Evolutionary conservation across 2,888 invertebrate genomes (phyloP).

Genomic region (Didymodactylos carnosus): DNA sequence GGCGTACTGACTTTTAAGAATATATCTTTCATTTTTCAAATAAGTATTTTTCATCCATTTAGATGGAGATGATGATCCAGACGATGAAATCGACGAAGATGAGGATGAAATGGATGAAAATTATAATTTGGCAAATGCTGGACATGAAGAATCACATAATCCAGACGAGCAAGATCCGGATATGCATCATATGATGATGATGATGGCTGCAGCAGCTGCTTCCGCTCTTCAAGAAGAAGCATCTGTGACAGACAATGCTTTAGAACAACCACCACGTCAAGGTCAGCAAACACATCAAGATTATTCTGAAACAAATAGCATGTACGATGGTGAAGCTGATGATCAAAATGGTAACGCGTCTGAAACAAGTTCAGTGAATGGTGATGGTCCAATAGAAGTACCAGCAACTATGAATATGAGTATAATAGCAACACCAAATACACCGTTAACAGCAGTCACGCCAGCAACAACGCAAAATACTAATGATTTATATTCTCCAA

Average conservation of each 20-base stretch:
- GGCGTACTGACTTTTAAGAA: no score
- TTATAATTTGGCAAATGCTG: no score
- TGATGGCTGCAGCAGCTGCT: neutral
- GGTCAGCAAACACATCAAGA: neutral
- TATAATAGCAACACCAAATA: neutral
- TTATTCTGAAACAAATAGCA: neutral
- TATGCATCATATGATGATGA: neutral
- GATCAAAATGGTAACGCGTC: neutral
- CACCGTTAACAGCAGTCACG: neutral
- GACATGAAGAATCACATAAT: neutral
- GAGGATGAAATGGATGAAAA: no score
- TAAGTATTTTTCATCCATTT: no score
- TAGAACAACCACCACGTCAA: no score
- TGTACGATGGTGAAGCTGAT: neutral
- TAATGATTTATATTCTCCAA: neutral
- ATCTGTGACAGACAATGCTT: no score
- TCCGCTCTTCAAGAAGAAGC: neutral
- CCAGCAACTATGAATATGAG: no score
- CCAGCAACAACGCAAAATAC: neutral
- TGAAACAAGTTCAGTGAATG: neutral
- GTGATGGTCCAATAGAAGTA: no score
- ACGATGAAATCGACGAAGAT: no score
- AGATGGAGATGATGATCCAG: no score
- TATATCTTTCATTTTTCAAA: no score
- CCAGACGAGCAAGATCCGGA: neutral